phyloP scores from a whole-genome alignment of 2,888 invertebrate genomes.

The Tipula lateralis region DNA sequence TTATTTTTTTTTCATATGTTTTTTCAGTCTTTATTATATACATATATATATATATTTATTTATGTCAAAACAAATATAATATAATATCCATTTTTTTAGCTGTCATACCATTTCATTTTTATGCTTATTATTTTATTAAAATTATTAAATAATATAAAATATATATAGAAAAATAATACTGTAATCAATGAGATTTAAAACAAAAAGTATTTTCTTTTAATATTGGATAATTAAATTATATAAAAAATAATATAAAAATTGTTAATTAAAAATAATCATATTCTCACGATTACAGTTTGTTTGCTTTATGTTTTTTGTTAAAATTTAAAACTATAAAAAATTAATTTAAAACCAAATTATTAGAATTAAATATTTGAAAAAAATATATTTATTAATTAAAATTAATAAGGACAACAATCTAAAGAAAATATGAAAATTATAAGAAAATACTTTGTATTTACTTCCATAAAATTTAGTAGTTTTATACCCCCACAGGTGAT shows the following conservation, averaged over 20 bases:
- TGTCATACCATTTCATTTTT: conserved; percentile 25
- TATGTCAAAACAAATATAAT: conserved; percentile 13
- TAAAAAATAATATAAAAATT: conserved; percentile 19
- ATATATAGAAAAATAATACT: conserved; percentile 19
- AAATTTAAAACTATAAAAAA: conserved; percentile 28
- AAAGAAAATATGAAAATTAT: conserved; percentile 9
- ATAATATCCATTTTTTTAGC: background rate
- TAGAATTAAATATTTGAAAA: background rate
- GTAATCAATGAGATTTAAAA: conserved; percentile 28
- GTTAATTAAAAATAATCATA: background rate
- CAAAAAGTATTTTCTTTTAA: conserved; percentile 5
- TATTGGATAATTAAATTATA: background rate
- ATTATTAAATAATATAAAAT: conserved; percentile 15
- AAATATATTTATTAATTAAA: background rate
- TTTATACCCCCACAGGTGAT: conserved; percentile 29
- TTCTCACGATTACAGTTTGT: conserved; percentile 30
- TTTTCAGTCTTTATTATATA: background rate
- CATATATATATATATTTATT: background rate
- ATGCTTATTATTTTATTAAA: conserved; percentile 26
- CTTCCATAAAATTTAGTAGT: conserved; percentile 30
- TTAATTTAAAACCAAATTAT: background rate
- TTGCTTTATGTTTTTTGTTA: conserved; percentile 29
- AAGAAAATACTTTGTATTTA: conserved; percentile 20
- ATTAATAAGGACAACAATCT: conserved; percentile 19
- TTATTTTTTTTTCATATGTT: conserved; percentile 20